These are phyloP conservation scores for Drosophila yakuba DNA, from an alignment of 1,140 invertebrate genomes.

Conservation along the genomic window DNA sequence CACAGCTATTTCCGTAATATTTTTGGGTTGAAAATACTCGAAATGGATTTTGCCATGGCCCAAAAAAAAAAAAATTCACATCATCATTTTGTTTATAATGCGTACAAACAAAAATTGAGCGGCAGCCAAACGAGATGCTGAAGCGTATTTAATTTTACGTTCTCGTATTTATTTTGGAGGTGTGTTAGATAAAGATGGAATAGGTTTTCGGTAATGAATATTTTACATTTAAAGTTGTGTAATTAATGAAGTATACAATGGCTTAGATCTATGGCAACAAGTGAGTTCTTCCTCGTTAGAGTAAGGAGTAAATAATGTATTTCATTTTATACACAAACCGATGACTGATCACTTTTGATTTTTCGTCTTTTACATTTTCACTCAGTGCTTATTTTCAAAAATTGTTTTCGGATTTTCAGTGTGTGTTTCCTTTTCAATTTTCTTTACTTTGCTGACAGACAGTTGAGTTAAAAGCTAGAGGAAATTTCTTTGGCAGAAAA, in stretches of 20 bases:
- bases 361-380: not conserved
- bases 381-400: constrained; percentile 21
- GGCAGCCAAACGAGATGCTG: constrained; percentile 26
- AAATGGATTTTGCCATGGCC: constrained; percentile 52
- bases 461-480: constrained; percentile 13
- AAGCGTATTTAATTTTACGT: not conserved
- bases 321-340: not conserved
- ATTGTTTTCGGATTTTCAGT: constrained; percentile 6
- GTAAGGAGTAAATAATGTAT: not conserved
- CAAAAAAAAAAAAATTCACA: constrained; percentile 52
- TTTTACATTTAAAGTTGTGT: not conserved
- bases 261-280: not conserved
- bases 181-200: constrained; percentile 20
- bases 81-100: constrained; percentile 44
- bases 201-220: constrained; percentile 1
- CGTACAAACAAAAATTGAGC: constrained; percentile 38
- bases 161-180: constrained; percentile 18
- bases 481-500: constrained; percentile 29
- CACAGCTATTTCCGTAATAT: constrained; percentile 52
- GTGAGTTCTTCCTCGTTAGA: too few relatives aligned
- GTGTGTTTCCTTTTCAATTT: constrained; percentile 27
- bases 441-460: constrained; percentile 26
- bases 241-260: not conserved
- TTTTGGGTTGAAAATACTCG: constrained; percentile 29
- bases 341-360: not conserved